Evolutionary conservation across 2,888 invertebrate genomes (phyloP).

Genomic region (Drosophila demipolita): DNA sequence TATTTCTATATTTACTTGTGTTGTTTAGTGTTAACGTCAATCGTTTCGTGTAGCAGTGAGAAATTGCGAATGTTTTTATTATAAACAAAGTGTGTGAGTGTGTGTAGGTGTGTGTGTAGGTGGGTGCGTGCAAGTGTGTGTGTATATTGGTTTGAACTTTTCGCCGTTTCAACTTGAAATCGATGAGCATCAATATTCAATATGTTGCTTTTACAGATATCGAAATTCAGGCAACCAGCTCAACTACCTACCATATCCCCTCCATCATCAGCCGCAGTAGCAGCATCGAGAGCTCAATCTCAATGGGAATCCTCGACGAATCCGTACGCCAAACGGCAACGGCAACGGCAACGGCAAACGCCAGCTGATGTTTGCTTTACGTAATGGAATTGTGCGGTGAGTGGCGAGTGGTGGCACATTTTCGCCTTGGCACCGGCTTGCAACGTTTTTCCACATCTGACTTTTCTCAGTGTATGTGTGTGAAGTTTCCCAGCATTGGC

Average conservation of each 20-base stretch:
- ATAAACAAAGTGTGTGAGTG: slow-evolving; percentile 64
- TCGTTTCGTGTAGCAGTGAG: slow-evolving; percentile 51
- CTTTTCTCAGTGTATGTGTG: slow-evolving; percentile 45
- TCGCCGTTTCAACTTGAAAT: slow-evolving; percentile 75
- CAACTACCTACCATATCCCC: slow-evolving; percentile 5
- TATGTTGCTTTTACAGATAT: slow-evolving; percentile 75
- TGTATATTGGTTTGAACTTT: slow-evolving; percentile 59
- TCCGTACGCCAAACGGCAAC: slow-evolving; percentile 63
- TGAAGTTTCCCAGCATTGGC: slow-evolving; percentile 51
- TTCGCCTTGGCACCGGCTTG: slow-evolving; percentile 51
- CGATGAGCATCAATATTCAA: slow-evolving; percentile 80
- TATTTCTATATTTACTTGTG: slow-evolving; percentile 20
- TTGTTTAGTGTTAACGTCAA: slow-evolving; percentile 49
- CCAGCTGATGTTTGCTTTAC: slow-evolving; percentile 78
- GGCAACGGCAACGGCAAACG: slow-evolving; percentile 56
- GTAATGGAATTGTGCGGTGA: slow-evolving; percentile 80
- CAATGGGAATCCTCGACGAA: slow-evolving; percentile 67
- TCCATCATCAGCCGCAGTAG: slow-evolving; percentile 9
- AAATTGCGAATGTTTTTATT: slow-evolving; percentile 78
- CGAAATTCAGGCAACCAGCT: slow-evolving; percentile 27
- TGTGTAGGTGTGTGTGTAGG: slow-evolving; percentile 12
- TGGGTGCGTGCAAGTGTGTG: slow-evolving; percentile 8
- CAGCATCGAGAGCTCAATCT: slow-evolving; percentile 37
- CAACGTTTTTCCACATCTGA: slow-evolving; percentile 41
- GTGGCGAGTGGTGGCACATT: slow-evolving; percentile 64